Evolutionary conservation across 1,140 invertebrate genomes (phyloP).

Genomic region (Papilio polytes): DNA sequence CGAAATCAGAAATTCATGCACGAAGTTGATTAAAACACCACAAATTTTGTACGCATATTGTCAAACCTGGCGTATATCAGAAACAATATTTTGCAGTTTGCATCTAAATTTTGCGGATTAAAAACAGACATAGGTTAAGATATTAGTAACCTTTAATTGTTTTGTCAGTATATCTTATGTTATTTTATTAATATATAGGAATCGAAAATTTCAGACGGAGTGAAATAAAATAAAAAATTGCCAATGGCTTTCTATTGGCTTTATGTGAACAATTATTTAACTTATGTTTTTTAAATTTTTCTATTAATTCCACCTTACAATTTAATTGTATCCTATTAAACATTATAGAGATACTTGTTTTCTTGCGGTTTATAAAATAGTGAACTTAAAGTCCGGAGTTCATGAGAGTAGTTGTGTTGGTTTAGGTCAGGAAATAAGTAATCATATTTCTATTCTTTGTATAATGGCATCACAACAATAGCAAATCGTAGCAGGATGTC

Average conservation of each 20-base stretch:
- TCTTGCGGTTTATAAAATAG: neutral
- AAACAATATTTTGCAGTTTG: neutral
- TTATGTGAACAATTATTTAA: neutral
- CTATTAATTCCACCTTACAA: neutral
- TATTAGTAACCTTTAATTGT: neutral
- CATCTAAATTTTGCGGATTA: neutral
- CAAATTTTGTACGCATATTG: neutral
- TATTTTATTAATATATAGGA: neutral
- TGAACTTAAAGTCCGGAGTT: no score
- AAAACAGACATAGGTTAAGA: neutral
- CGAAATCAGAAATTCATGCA: neutral
- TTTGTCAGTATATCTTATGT: neutral
- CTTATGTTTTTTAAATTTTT: neutral
- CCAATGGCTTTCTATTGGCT: no score
- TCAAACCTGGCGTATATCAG: neutral
- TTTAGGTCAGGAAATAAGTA: neutral
- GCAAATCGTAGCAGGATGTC: neutral
- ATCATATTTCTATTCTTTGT: neutral
- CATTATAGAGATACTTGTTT: neutral
- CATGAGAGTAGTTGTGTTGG: neutral
- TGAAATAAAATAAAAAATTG: no score
- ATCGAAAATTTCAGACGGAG: no score
- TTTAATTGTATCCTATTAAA: neutral
- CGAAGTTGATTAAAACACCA: neutral
- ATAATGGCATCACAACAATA: constrained; percentile 14